These are phyloP conservation scores for Dolichallabes microphthalmus DNA, from an alignment of 2,113 vertebrate genomes.

Conservation along the genomic window DNA sequence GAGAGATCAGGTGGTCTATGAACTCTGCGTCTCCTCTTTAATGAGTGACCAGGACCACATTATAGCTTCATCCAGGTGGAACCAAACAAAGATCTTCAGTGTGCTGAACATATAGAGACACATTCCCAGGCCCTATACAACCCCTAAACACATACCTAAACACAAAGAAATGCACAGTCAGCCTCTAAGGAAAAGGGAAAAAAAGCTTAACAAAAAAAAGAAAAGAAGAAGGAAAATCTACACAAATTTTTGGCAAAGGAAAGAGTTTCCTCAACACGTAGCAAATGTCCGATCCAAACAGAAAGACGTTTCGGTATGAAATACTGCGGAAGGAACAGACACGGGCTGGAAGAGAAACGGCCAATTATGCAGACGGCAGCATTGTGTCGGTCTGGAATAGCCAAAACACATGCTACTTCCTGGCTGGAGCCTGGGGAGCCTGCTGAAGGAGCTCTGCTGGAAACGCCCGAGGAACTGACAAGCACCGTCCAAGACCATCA, in stretches of 20 bases:
- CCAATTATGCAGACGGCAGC: constrained; percentile 31
- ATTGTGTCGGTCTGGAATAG: constrained; percentile 48
- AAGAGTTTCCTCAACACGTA: background rate
- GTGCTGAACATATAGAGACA: constrained; percentile 38
- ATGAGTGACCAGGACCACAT: constrained; percentile 48
- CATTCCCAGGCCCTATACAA: constrained; percentile 17
- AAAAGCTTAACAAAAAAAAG: background rate
- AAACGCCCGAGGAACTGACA: background rate
- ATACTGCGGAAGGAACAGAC: constrained; percentile 43
- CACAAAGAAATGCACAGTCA: background rate
- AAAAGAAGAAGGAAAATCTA: too few relatives aligned
- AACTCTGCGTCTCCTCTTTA: constrained; percentile 49
- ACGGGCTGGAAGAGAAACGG: constrained; percentile 27
- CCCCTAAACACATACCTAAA: background rate
- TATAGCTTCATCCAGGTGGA: constrained; percentile 52
- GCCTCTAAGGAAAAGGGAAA: background rate
- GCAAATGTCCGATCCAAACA: constrained; percentile 30
- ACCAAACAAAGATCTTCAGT: constrained; percentile 50
- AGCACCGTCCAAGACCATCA: background rate
- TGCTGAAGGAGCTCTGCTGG: constrained; percentile 13
- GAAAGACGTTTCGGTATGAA: background rate
- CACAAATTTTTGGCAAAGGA: background rate
- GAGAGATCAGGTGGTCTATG: background rate
- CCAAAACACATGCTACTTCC: constrained; percentile 55
- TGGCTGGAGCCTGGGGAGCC: constrained; percentile 12